These are phyloP conservation scores for Akabosia matsudoensis DNA, from an alignment of 1,140 invertebrate species.

Conservation along the genomic window DNA sequence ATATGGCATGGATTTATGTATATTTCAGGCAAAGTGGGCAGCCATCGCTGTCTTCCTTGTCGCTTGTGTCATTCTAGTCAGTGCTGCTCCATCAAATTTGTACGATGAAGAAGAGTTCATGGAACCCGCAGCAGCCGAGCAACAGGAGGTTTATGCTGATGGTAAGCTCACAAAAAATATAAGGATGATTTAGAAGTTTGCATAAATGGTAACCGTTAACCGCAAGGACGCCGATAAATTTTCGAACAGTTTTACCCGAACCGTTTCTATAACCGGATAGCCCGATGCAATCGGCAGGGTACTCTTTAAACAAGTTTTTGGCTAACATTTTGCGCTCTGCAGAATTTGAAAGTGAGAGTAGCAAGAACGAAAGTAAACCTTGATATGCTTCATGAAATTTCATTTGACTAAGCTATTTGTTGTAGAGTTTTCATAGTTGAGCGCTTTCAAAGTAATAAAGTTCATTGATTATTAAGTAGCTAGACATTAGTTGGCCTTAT, in stretches of 20 bases:
- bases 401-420: too few relatives aligned
- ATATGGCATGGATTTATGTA: neutral
- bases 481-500: neutral
- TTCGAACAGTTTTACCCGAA: too few relatives aligned
- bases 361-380: too few relatives aligned
- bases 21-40: constrained; percentile 24
- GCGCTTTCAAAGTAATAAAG: neutral
- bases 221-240: too few relatives aligned
- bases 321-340: neutral
- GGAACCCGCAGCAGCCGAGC: neutral
- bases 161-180: too few relatives aligned
- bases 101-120: constrained; percentile 11
- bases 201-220: too few relatives aligned
- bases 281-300: too few relatives aligned
- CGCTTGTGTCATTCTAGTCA: constrained; percentile 33
- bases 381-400: too few relatives aligned
- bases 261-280: too few relatives aligned
- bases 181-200: too few relatives aligned
- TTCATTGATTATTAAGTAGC: too few relatives aligned
- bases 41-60: constrained; percentile 23
- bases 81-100: constrained; percentile 28
- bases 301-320: neutral
- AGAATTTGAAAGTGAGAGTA: neutral
- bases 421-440: neutral
- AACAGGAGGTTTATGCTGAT: constrained; percentile 29